Evolutionary conservation across 2,797 vertebrate genomes (phyloP).

Genomic region (Setipinna tenuifilis): DNA sequence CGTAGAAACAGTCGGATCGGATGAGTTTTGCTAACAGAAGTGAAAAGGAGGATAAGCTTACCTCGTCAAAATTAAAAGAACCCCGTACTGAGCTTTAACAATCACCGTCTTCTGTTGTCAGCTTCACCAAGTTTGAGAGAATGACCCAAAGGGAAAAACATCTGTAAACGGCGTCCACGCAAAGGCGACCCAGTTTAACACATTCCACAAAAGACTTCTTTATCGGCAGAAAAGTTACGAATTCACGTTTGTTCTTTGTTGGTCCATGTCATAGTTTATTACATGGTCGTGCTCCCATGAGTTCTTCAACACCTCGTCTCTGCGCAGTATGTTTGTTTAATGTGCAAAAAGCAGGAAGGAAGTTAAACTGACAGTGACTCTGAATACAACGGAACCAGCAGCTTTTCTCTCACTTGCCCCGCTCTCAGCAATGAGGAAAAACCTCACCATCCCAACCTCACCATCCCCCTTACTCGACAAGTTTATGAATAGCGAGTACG

Average conservation of each 20-base stretch:
- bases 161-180: neutral
- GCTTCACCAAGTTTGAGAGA: neutral
- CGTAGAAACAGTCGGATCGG: neutral
- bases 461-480: neutral
- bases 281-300: constrained; percentile 37
- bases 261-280: neutral
- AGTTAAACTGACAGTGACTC: constrained; percentile 81
- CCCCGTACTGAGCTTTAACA: neutral
- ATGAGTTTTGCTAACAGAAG: neutral
- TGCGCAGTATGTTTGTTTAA: constrained; percentile 65
- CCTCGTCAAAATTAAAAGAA: neutral
- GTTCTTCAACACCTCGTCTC: constrained; percentile 54
- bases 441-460: constrained; percentile 19
- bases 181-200: neutral
- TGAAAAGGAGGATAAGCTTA: neutral
- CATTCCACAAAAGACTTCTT: neutral
- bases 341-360: constrained; percentile 84
- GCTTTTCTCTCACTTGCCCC: constrained; percentile 70
- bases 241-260: neutral
- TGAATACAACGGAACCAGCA: constrained; percentile 81
- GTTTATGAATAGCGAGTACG: constrained; percentile 19
- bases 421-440: constrained; percentile 53
- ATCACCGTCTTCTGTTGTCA: neutral
- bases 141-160: constrained; percentile 15
- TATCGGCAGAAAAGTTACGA: constrained; percentile 9